phyloP scores from a whole-genome alignment of 2,888 invertebrate species.

The Eucriotettix oculatus region DNA sequence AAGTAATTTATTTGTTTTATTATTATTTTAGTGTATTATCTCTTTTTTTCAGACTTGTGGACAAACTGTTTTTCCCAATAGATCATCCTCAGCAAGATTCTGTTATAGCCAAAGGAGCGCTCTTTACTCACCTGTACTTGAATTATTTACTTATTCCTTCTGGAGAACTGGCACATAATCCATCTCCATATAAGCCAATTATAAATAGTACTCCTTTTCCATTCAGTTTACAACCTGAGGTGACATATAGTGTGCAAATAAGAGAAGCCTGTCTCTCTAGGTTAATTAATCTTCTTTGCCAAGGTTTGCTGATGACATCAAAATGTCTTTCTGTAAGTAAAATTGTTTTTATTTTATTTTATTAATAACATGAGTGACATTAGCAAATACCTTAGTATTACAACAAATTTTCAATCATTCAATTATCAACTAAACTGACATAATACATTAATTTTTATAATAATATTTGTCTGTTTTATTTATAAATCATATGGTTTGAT shows the following conservation, averaged over 20 bases:
- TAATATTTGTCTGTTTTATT: not conserved
- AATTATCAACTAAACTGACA: too few relatives aligned
- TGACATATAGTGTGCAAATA: too few relatives aligned
- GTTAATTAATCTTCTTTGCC: slow-evolving; percentile 32
- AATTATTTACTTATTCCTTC: slow-evolving; percentile 5
- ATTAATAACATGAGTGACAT: too few relatives aligned
- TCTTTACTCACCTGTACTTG: slow-evolving; percentile 23
- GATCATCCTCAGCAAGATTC: slow-evolving; percentile 34
- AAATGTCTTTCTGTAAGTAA: slow-evolving; percentile 48
- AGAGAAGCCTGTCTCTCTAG: slow-evolving; percentile 37
- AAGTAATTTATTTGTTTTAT: too few relatives aligned
- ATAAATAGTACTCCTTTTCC: slow-evolving; percentile 34
- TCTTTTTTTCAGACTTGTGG: slow-evolving; percentile 21
- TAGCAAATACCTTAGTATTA: not conserved
- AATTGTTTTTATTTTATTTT: not conserved
- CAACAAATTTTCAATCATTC: too few relatives aligned
- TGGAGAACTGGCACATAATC: not conserved
- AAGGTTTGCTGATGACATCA: slow-evolving; percentile 39
- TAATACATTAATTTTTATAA: too few relatives aligned
- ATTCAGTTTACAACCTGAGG: slow-evolving; percentile 19
- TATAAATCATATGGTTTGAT: not conserved
- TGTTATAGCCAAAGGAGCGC: slow-evolving; percentile 33
- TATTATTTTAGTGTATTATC: not conserved
- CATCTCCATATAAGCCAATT: not conserved
- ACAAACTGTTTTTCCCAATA: slow-evolving; percentile 27